Evolutionary conservation across 2,888 invertebrate species (phyloP).

Genomic region (Brachyopa scutellaris): DNA sequence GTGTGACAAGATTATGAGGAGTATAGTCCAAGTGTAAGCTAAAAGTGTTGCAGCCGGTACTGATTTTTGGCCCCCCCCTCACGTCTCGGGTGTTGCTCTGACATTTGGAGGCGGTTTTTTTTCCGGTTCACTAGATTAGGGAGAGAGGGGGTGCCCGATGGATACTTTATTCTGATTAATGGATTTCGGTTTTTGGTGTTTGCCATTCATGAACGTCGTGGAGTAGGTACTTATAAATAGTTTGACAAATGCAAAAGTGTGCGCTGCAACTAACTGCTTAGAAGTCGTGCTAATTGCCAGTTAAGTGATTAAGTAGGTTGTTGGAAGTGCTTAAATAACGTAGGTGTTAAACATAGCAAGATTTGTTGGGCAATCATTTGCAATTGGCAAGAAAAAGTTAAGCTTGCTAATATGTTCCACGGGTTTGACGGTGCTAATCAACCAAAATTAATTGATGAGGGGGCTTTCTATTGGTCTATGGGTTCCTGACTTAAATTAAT

Average conservation of each 20-base stretch:
- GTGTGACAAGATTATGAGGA: conserved; percentile 57
- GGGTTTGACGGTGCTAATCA: too few relatives aligned
- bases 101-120: too few relatives aligned
- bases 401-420: too few relatives aligned
- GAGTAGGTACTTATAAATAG: background rate
- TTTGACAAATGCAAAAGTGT: background rate
- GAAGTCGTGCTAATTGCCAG: conserved; percentile 4
- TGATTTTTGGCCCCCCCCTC: background rate
- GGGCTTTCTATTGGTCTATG: too few relatives aligned
- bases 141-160: too few relatives aligned
- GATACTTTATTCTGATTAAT: conserved; percentile 22
- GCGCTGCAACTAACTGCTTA: background rate
- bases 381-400: too few relatives aligned
- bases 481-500: too few relatives aligned
- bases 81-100: background rate
- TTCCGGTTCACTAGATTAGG: too few relatives aligned
- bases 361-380: background rate
- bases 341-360: background rate
- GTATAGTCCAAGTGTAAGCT: background rate
- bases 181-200: background rate
- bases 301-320: background rate
- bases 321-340: background rate
- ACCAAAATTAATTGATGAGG: too few relatives aligned
- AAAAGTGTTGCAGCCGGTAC: background rate
- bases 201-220: conserved; percentile 8